Base-by-base conservation (phyloP, 2,797 vertebrate genomes). In the Acanthurus leucopareius region DNA sequence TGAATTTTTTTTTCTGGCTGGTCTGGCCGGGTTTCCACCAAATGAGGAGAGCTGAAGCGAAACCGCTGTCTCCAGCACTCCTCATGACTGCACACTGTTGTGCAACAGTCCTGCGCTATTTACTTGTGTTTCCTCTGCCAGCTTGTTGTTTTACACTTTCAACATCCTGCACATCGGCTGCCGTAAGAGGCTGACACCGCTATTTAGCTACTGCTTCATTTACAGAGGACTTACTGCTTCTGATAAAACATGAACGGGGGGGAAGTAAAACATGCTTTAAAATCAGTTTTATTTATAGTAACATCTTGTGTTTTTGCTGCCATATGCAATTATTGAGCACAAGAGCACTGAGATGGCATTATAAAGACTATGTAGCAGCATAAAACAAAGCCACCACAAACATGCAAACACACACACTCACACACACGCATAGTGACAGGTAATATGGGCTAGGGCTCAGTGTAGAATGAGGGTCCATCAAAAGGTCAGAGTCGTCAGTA, bases 81-180 rank as follows among this genome's bases (percentile, higher is more conserved):
- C 52, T 78, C 59, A 54, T 58, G 86, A 71, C 83, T 86, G 57
- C 49, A 14, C 22, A 80, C 40, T 44, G 77, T 94, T 94, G 92
- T 84, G 94, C 92, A 94, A 94, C 82, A 81, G 62, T 25, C 69
- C 17, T 38, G 74, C 57, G 42, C 83, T 82, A 53, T 91, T 85
- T 86, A 80, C 84, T 90, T 63, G 85, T 85, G 85, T 85, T 90
- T 88, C 85, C 79, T 77, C 82, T 86, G 82, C 86, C 91, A 89
- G 86, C 89, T 87, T 88, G 87, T 92, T 90, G 86, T 91, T 93
- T 90, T 89, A 89, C 89, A 75, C 91, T 92, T 82, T 86, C 79
- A 73, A 89, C 93, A 92, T 92, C 90, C 89, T 91, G 84, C 61
- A 58, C 59, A 19, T 49, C n/a, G 70, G 63, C 68, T 47, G 77